Evolutionary conservation across 2,797 vertebrate species (phyloP).

Genomic region (Columba guinea): DNA sequence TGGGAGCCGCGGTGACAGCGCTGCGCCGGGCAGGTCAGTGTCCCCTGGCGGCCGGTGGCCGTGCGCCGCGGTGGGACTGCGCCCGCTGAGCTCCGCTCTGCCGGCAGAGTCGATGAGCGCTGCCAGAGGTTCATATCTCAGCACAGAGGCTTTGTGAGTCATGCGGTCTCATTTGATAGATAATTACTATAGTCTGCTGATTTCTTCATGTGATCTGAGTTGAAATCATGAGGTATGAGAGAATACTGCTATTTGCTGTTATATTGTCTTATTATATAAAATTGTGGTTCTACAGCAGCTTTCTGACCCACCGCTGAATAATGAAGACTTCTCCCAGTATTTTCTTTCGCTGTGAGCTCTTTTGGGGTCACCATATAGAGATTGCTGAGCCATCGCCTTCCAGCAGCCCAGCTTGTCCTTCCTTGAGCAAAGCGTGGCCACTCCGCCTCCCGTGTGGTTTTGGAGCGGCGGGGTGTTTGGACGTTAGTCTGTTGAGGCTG

Average conservation of each 20-base stretch:
- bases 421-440: background rate
- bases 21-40: no score
- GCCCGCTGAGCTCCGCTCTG: background rate
- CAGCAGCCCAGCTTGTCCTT: background rate
- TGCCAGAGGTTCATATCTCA: conserved; percentile 53
- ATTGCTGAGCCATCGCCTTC: background rate
- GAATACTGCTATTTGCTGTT: background rate
- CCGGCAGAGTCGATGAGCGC: conserved; percentile 30
- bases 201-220: conserved; percentile 63
- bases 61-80: no score
- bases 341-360: background rate
- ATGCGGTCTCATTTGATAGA: conserved; percentile 67
- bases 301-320: background rate
- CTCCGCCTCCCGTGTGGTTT: background rate
- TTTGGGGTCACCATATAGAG: background rate
- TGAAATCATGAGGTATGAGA: conserved; percentile 62
- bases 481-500: background rate
- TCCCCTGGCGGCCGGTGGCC: no score
- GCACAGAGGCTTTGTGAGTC: conserved; percentile 59
- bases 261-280: background rate
- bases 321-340: background rate
- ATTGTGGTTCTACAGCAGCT: background rate
- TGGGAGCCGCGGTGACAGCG: no score
- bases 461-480: background rate
- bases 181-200: conserved; percentile 73